phyloP scores from a whole-genome alignment of 2,888 invertebrate genomes.

The Clepsis dumicolana region DNA sequence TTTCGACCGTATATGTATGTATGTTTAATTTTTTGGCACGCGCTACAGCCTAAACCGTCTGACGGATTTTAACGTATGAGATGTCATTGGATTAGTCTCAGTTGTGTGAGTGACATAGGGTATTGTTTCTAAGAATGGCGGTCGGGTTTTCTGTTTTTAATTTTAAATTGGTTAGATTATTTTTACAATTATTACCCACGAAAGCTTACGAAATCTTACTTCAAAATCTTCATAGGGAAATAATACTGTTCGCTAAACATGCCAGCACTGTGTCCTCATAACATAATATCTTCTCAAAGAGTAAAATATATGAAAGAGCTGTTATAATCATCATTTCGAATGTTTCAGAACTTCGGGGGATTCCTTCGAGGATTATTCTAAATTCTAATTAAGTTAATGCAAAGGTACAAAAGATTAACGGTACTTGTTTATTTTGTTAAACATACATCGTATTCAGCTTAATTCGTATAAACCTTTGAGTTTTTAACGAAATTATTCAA shows the following conservation, averaged over 20 bases:
- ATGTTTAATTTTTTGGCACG: too few relatives aligned
- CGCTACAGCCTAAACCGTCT: too few relatives aligned
- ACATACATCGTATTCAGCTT: constrained; percentile 3
- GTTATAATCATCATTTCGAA: constrained; percentile 30
- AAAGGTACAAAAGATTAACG: constrained; percentile 32
- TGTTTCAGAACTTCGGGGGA: constrained; percentile 31
- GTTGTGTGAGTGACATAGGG: too few relatives aligned
- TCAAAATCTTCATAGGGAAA: not conserved
- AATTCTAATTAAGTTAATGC: constrained; percentile 40
- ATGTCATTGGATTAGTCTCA: too few relatives aligned
- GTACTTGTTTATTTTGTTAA: constrained; percentile 24
- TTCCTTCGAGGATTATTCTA: constrained; percentile 34
- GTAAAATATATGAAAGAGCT: constrained; percentile 18
- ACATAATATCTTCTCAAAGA: constrained; percentile 3
- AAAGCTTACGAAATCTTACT: not conserved
- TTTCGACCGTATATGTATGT: too few relatives aligned
- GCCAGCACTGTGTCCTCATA: constrained; percentile 5
- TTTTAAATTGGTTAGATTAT: too few relatives aligned
- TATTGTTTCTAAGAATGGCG: too few relatives aligned
- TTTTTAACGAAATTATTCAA: not conserved
- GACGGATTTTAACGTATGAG: too few relatives aligned
- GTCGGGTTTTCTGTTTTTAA: too few relatives aligned
- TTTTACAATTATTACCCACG: not conserved
- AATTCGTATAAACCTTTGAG: not conserved
- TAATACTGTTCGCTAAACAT: constrained; percentile 4